Base-by-base conservation (phyloP, 1,140 invertebrate genomes). In the Aphaenogaster ashmeadi region DNA sequence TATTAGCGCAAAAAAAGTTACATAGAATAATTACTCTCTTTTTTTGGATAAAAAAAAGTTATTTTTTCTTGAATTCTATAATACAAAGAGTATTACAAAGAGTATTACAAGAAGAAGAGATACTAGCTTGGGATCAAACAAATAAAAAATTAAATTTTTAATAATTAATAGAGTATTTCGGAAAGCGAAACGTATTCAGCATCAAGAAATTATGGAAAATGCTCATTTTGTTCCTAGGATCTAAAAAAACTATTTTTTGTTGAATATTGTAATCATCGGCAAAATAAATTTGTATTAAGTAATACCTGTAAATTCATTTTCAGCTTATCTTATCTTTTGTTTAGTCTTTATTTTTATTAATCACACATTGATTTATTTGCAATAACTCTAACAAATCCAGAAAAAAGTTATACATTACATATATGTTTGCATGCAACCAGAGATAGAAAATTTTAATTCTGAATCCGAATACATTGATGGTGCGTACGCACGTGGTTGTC, bases 401-500 rank as follows among this genome's bases (percentile, higher is more conserved):
- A 15, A 15, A 36, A 18, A 27, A 44, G 8, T 77, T 60, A 21
- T n/a, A 36, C 2, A 41, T 41, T 15, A 6, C 18, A 27, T 77
- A 13, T 60, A 62, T 62, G 21, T 44, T 36, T 62, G 4, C 13
- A 4, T 3, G 36, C 13, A 47, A 36, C n/a, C n/a, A 80, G 13
- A 67, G 18, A 2, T 66, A 0, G n/a, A 67, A 33, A 27, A 44
- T 38, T 38, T 66, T 67, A n/a, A 36, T 80, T 7, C 13, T 52
- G 13, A 3, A 52, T 52, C 13, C 8, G 11, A 80, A 41, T 5
- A n/a, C 33, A 66, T 27, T 11, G 6, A 15, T 21, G 0, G 13
- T 50, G 15, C 21, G n/a, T 36, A 38, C 60, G 41, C 77, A 87
- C 77, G 77, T 86, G 87, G 87, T 81, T 56, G 15, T 67, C 27